Conservation (phyloP, 1,140 invertebrate genomes). For the Drosophila suzukii region DNA sequence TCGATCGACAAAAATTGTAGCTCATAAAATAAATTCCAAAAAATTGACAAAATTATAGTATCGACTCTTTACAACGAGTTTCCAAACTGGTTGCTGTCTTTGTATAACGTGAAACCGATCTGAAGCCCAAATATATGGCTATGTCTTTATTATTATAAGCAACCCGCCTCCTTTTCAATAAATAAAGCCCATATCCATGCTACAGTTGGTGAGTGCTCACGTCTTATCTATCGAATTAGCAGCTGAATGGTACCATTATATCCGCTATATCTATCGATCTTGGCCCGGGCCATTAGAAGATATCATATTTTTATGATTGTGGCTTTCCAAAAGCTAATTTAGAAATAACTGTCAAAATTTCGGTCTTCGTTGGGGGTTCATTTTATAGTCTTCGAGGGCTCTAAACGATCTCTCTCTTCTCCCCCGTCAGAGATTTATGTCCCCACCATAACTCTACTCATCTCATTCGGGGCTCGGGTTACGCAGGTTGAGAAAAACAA, state of each 20-base stretch:
- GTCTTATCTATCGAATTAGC: conserved; percentile 76
- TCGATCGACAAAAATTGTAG: conserved; percentile 63
- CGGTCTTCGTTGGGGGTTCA: conserved; percentile 66
- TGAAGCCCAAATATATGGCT: conserved; percentile 72
- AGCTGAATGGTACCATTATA: conserved; percentile 68
- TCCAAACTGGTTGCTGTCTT: conserved; percentile 64
- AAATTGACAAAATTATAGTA: conserved; percentile 82
- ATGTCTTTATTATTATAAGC: conserved; percentile 78
- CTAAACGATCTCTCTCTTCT: conserved; percentile 29
- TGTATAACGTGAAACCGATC: conserved; percentile 73
- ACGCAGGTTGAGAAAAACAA: conserved; percentile 43
- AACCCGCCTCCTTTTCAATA: conserved; percentile 39
- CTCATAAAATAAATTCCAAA: conserved; percentile 81
- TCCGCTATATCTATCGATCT: conserved; percentile 47
- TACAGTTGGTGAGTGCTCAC: conserved; percentile 19
- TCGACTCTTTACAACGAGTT: conserved; percentile 68
- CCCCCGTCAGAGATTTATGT: conserved; percentile 33
- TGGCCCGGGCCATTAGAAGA: conserved; percentile 40
- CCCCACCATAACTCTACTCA: conserved; percentile 31
- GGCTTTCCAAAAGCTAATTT: conserved; percentile 77
- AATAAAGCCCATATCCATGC: conserved; percentile 9
- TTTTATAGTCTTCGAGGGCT: conserved; percentile 58
- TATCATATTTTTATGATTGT: conserved; percentile 71
- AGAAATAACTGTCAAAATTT: conserved; percentile 76
- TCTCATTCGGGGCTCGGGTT: conserved; percentile 37